Conservation (phyloP, 1,140 invertebrate species). For the Hycleus phaleratus region DNA sequence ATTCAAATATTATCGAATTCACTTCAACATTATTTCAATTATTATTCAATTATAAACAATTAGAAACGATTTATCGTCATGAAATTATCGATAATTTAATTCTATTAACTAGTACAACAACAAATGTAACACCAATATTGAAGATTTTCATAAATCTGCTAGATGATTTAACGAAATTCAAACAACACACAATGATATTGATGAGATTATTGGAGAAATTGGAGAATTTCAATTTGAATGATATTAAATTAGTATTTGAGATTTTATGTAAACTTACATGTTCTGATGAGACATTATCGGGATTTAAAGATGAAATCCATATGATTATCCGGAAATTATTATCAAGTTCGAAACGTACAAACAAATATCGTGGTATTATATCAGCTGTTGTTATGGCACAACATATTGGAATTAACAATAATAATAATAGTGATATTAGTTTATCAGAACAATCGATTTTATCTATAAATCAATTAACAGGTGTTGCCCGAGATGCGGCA, state of each 20-base stretch:
- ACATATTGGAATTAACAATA: slow-evolving; percentile 33
- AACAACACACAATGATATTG: slow-evolving; percentile 40
- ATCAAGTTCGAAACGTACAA: slow-evolving; percentile 41
- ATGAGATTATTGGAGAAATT: slow-evolving; percentile 51
- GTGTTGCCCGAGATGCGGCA: slow-evolving; percentile 38
- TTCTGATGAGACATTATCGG: slow-evolving; percentile 40
- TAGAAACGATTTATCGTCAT: slow-evolving; percentile 18
- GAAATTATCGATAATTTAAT: slow-evolving; percentile 33
- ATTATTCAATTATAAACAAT: slow-evolving; percentile 27
- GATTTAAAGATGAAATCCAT: slow-evolving; percentile 52
- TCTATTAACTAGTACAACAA: slow-evolving; percentile 19
- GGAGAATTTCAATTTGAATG: slow-evolving; percentile 48
- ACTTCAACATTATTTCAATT: slow-evolving; percentile 22
- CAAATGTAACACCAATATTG: slow-evolving; percentile 20
- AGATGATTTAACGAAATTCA: slow-evolving; percentile 26
- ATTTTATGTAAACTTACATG: slow-evolving; percentile 48
- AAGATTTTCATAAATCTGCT: slow-evolving; percentile 25
- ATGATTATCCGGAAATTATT: slow-evolving; percentile 56
- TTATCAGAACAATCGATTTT: slow-evolving; percentile 1
- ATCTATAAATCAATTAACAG: slow-evolving; percentile 19
- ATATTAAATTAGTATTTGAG: slow-evolving; percentile 47
- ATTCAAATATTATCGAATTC: slow-evolving; percentile 23
- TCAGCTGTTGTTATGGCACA: slow-evolving; percentile 43
- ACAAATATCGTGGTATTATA: slow-evolving; percentile 44
- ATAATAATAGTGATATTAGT: slow-evolving; percentile 1